A percentile compares a stretch with the other conserved stretches of the same genome.
Conservation (phyloP, 2,888 invertebrate genomes). For the Sepioteuthis lessoniana region DNA sequence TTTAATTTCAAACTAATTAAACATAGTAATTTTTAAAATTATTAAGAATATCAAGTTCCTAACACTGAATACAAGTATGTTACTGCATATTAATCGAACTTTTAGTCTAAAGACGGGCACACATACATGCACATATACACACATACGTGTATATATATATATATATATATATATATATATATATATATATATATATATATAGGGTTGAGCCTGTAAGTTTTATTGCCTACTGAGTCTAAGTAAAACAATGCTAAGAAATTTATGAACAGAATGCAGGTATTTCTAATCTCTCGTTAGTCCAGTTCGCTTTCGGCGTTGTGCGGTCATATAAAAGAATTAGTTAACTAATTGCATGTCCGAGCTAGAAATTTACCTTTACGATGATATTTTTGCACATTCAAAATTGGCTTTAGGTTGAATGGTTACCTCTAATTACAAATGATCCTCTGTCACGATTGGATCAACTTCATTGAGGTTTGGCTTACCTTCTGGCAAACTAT, state of each 20-base stretch:
- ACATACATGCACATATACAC: no score
- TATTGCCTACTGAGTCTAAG: neutral
- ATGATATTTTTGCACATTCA: neutral
- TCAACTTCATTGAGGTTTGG: neutral
- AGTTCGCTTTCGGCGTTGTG: neutral
- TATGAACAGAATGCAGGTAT: neutral
- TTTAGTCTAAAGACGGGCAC: no score
- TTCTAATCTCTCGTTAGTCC: neutral
- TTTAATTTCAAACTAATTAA: no score
- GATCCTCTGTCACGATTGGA: neutral
- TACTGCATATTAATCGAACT: no score
- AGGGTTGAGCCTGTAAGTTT: neutral
- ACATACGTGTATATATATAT: neutral
- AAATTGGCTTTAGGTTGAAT: neutral
- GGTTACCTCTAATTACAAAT: neutral
- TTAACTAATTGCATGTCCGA: constrained; percentile 33
- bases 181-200: no score
- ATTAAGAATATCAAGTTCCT: no score
- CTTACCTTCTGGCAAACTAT: neutral
- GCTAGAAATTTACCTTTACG: neutral
- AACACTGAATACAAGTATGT: no score
- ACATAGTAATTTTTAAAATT: no score
- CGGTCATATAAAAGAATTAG: neutral
- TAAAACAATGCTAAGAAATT: neutral
- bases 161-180: no score